Evolutionary conservation across 2,797 vertebrate genomes (phyloP).

Genomic region (Fistularia tabacaria): DNA sequence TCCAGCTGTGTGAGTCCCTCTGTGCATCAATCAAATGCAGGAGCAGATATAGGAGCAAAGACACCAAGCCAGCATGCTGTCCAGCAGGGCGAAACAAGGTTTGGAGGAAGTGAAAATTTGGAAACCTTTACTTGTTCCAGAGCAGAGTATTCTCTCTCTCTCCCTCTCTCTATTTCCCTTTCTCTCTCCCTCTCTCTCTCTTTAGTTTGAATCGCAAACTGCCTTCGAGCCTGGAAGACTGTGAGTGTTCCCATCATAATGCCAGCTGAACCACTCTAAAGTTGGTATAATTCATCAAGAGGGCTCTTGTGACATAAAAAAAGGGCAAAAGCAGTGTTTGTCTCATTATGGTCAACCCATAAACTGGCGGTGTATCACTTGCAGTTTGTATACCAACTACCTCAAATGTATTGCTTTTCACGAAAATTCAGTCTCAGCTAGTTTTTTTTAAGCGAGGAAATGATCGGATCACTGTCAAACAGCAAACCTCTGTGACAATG

Average conservation of each 20-base stretch:
- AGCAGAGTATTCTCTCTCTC: neutral
- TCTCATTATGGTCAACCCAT: conserved; percentile 33
- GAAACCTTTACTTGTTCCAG: conserved; percentile 3
- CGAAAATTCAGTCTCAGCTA: too few species aligned
- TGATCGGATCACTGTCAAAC: conserved; percentile 29
- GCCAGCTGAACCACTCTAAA: conserved; percentile 46
- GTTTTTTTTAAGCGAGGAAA: too few species aligned
- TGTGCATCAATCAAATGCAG: conserved; percentile 69
- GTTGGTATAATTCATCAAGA: conserved; percentile 58
- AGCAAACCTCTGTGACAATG: too few species aligned
- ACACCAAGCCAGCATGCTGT: conserved; percentile 21
- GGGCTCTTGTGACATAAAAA: conserved; percentile 47
- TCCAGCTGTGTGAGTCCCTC: conserved; percentile 66
- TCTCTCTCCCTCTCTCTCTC: neutral
- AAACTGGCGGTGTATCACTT: conserved; percentile 49
- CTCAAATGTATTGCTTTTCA: too few species aligned
- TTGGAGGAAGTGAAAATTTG: conserved; percentile 17
- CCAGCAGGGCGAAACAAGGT: conserved; percentile 35
- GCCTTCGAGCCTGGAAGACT: conserved; percentile 19
- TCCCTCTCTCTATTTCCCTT: neutral
- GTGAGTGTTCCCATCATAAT: conserved; percentile 53
- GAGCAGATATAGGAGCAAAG: conserved; percentile 39
- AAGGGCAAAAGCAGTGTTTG: conserved; percentile 46
- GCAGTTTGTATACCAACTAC: conserved; percentile 34
- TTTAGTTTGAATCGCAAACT: conserved; percentile 22